phyloP scores from a whole-genome alignment of 2,113 vertebrate genomes.

The Taurulus bubalis region DNA sequence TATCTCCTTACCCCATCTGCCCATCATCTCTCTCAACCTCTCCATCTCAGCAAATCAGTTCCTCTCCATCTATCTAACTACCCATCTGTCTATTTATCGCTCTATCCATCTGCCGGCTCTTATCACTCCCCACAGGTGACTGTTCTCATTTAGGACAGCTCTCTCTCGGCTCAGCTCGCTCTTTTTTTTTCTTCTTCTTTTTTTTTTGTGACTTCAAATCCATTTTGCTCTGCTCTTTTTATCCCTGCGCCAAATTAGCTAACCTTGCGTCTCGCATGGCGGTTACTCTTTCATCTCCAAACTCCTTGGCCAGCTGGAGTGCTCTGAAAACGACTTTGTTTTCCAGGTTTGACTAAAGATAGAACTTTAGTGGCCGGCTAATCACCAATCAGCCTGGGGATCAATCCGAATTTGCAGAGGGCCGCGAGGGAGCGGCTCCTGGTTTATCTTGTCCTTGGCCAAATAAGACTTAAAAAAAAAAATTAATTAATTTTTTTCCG shows the following conservation, averaged over 20 bases:
- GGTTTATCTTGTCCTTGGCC: conserved; percentile 29
- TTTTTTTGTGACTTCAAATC: conserved; percentile 47
- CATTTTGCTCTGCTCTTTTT: conserved; percentile 40
- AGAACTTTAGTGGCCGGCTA: conserved; percentile 41
- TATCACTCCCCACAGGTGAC: conserved; percentile 74
- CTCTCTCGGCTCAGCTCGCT: conserved; percentile 14
- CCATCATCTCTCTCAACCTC: conserved; percentile 66
- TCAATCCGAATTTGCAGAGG: conserved; percentile 45
- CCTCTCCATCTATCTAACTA: conserved; percentile 75
- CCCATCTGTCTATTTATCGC: conserved; percentile 83
- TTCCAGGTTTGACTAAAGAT: conserved; percentile 43
- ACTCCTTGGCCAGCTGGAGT: conserved; percentile 35
- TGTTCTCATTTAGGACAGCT: conserved; percentile 63
- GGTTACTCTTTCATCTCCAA: conserved; percentile 53
- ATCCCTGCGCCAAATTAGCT: conserved; percentile 33
- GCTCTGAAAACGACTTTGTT: conserved; percentile 44
- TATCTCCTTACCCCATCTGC: conserved; percentile 68
- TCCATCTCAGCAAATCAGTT: conserved; percentile 64
- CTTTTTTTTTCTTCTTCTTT: conserved; percentile 20
- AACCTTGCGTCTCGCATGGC: conserved; percentile 28
- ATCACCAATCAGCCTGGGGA: conserved; percentile 54
- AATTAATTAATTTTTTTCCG: too few relatives aligned
- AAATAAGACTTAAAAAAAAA: conserved; percentile 37
- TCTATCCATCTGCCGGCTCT: conserved; percentile 75
- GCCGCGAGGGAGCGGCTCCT: not conserved